Base-by-base conservation (phyloP, 2,888 invertebrate genomes). In the Mesodorylaimus sp. region DNA sequence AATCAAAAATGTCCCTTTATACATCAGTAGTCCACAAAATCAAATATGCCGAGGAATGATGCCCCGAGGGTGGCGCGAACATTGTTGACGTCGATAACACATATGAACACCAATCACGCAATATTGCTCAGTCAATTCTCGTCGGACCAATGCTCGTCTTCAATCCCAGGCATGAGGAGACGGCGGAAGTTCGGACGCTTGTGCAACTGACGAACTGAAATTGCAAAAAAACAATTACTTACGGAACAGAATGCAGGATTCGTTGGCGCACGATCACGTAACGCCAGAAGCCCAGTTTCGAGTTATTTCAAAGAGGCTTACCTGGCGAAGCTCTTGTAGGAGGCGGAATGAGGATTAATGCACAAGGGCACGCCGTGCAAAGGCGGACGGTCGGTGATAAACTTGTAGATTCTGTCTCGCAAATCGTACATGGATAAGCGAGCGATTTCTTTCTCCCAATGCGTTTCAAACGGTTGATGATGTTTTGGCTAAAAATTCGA, bases 321-420 rank as follows among this genome's bases (percentile, higher is more conserved):
- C 93, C 89, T 95, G 77, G 91, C 87, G 80, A 97, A 97, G 78
- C 88, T 93, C 78, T 93, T 93, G 78, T 93, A 97, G 71, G 95
- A 91, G 70, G 93, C 91, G 68, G 93, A 93, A 75, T 91, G 89
- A 64, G 95, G 97, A 76, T 97, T 97, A 76, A 97, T 95, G 77
- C 95, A 95, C 63, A 97, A 77, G 60, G 97, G 95, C 63, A 97
- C 89, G 60, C 89, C 81, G 67, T 84, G 85, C 66, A 86, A 83
- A 70, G 86, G 85, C 52, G 63, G 77, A 72, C 91, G 88, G 72
- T 93, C 91, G 66, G 86, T 83, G 72, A 97, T 91, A 75, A 93
- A 93, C 76, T 87, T 87, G 78, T 93, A 91, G 78, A 97, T 84
- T 77, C 89, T 88, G 77, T 93, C 95, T 86, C 64, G 57, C 28